Conservation (phyloP, 2,888 invertebrate genomes). For the Drosophila formosana region DNA sequence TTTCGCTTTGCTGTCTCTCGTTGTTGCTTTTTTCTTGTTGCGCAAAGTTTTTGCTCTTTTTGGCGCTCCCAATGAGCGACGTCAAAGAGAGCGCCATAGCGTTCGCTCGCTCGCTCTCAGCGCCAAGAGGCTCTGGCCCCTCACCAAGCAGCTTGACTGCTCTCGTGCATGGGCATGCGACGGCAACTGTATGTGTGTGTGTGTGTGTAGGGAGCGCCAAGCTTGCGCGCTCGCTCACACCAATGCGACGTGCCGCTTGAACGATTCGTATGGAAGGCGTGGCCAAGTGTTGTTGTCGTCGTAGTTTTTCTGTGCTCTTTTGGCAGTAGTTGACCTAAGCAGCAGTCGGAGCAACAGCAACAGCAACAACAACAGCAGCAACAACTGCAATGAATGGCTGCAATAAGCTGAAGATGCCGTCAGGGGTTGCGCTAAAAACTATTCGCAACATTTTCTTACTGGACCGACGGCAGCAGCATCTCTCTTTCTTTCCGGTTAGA, state of each 20-base stretch:
- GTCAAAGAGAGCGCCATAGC: constrained; percentile 56
- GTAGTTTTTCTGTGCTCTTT: constrained; percentile 76
- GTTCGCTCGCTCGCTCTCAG: constrained; percentile 39
- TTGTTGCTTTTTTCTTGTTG: constrained; percentile 26
- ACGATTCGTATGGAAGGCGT: constrained; percentile 57
- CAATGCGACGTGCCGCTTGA: constrained; percentile 38
- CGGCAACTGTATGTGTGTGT: constrained; percentile 20
- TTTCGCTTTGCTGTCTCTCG: constrained; percentile 20
- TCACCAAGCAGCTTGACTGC: constrained; percentile 35
- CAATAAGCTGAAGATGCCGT: constrained; percentile 62
- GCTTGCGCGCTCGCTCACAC: constrained; percentile 68
- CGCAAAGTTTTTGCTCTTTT: constrained; percentile 61
- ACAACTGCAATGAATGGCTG: constrained; percentile 57
- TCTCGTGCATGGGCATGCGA: constrained; percentile 26
- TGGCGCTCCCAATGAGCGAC: constrained; percentile 54
- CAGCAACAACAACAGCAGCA: constrained; percentile 32
- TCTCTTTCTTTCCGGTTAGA: constrained; percentile 62
- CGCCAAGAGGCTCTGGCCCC: constrained; percentile 7
- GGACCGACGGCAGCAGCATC: constrained; percentile 60
- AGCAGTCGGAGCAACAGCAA: constrained; percentile 35
- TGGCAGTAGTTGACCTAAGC: constrained; percentile 72
- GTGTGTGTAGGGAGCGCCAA: constrained; percentile 62
- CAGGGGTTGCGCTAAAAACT: constrained; percentile 70
- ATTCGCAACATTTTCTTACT: constrained; percentile 79
- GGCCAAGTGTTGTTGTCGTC: constrained; percentile 62